Evolutionary conservation across 2,113 vertebrate genomes (phyloP).

Genomic region (Gymnarchus niloticus): DNA sequence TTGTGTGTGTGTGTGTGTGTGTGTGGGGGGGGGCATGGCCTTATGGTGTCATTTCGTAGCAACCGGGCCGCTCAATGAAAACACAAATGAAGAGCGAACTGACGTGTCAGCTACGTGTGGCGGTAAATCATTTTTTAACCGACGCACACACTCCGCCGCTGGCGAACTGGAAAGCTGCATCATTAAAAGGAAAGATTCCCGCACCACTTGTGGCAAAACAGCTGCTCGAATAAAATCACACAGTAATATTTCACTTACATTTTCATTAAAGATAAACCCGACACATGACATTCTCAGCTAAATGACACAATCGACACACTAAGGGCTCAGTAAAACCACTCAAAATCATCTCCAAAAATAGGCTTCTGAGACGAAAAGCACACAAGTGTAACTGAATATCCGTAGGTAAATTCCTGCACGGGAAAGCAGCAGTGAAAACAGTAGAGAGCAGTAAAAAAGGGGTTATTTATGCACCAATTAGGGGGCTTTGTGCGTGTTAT

Average conservation of each 20-base stretch:
- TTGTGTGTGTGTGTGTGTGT: constrained; percentile 31
- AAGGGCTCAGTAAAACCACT: too few relatives aligned
- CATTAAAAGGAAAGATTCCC: background rate
- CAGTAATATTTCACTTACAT: too few relatives aligned
- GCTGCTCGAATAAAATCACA: too few relatives aligned
- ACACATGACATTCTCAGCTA: background rate
- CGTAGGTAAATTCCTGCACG: constrained; percentile 50
- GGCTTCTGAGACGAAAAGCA: background rate
- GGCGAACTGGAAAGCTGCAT: background rate
- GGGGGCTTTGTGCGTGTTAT: constrained; percentile 59
- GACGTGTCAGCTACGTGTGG: background rate
- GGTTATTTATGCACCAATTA: constrained; percentile 75
- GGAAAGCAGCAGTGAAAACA: constrained; percentile 51
- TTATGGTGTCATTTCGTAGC: constrained; percentile 29
- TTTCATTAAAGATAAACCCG: background rate
- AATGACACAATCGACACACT: background rate
- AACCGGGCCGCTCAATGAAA: background rate
- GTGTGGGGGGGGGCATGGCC: constrained; percentile 16
- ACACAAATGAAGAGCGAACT: background rate
- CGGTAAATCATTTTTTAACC: background rate
- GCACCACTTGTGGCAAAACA: background rate
- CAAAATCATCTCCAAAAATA: background rate
- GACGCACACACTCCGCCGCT: background rate
- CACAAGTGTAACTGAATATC: background rate
- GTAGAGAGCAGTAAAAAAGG: constrained; percentile 28